Base-by-base conservation (phyloP, 2,113 vertebrate species). In the Micromys minutus region DNA sequence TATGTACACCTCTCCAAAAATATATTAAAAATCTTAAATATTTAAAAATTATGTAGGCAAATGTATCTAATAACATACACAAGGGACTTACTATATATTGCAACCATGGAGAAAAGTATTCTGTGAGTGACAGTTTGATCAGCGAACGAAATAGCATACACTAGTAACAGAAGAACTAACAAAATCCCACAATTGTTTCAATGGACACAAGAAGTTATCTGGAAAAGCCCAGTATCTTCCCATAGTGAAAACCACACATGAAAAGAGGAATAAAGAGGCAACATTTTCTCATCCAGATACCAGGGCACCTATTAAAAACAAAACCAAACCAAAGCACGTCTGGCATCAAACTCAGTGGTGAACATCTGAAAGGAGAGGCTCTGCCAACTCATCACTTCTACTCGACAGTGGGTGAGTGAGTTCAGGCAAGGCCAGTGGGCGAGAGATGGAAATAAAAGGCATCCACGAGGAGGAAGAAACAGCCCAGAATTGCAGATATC, bases 181-280 rank as follows among this genome's bases (percentile, higher is more conserved):
- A 84, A 84, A 55, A 36, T 36, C 22, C n/a, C 11, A 67, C 31
- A 13, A 71, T 69, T 17, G 57, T 76, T 71, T 92, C 22, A 59
- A 45, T 39, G 72, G 67, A 89, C 26, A 79, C 3, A 95, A 63
- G 89, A 90, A 61, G 94, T 36, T 45, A 92, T n/a, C 42, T 84
- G 63, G 39, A 16, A 71, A 95, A 96, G 84, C 36, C 11, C 4
- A 95, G 72, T 4, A 65, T 10, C 4, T 11, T 50, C 80, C 89
- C 24, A 59, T 75, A 86, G 88, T 80, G 57, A 89, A 88, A 94
- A 71, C 36, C 13, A 93, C 31, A 77, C 26, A 45, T 45, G 52
- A 79, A 94, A 91, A 50, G n/a, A 94, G 5, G 45, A 89, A 65
- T 39, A 21, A 77, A n/a, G 29, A 83, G 5, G n/a, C 15, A 77